Evolutionary conservation across 92 coral and sea anemone genomes (phyloP), one percentile per base, ranked within the genome.

Genomic region (Meandrina meandrites): DNA sequence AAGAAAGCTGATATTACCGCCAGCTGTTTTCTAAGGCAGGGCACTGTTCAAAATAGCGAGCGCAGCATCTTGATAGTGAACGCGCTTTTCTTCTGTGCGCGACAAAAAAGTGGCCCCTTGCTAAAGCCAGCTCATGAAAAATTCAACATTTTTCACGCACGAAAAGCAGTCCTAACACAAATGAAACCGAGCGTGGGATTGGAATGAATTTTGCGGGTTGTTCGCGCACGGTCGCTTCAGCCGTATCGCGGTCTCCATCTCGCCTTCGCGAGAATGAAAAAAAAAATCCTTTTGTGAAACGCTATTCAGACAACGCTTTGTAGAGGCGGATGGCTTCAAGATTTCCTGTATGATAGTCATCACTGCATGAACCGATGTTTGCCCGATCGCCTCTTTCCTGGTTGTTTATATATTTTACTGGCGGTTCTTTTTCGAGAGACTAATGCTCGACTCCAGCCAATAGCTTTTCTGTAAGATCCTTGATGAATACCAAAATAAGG

Each of bases 401-500:
- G 37, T 57, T 76, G 56, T 76, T 42, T 42, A 76, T 42, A 77
- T 77, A 77, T 77, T 77, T 77, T 32, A 50, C 81, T 14, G 58
- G 81, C 64, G 81, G 81, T 45, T 45, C 81, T 77, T 53, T 53
- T 75, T 75, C 21, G 58, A 40, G 75, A 11, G 76, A 85, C 42
- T 6, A 19, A 36, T 40, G 78, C 40, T 45, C 21, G 19, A 60
- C 10, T 42, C 31, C 48, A 27, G 75, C 88, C 73, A 75, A 85
- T 76, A 24, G 75, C 28, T 73, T 58, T 32, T 28, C 82, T 62
- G 7, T 40, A 45, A 47, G 35, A 85, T 85, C 37, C 78, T 64
- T 85, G 82, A 42, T 87, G 85, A 79, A 87, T 90, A 66, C 84
- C 64, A 81, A 87, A 87, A 87, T 88, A 67, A 82, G 83, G 72